phyloP scores from a whole-genome alignment of 2,888 invertebrate species.

The Aphodius granarius region DNA sequence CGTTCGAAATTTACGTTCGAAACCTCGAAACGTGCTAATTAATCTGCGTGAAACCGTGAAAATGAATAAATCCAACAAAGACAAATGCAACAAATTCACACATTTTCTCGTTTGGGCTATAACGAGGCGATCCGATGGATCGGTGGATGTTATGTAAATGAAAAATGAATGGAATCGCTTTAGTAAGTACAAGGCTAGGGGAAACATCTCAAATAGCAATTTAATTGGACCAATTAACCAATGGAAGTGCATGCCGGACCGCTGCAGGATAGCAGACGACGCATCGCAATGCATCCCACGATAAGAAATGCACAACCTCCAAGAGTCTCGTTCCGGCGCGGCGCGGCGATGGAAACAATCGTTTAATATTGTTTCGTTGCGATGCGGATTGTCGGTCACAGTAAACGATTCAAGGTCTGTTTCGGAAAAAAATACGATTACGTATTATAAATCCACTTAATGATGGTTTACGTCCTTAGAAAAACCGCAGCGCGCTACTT shows the following conservation, averaged over 20 bases:
- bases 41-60: not conserved
- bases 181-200: not conserved
- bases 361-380: not conserved
- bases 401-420: not conserved
- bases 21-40: slow-evolving; percentile 33
- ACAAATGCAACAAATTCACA: not conserved
- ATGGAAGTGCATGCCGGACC: not conserved
- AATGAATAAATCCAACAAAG: slow-evolving; percentile 17
- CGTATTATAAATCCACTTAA: not conserved
- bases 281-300: not conserved
- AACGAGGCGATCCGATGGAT: too few relatives aligned
- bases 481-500: not conserved
- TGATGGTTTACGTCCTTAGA: not conserved
- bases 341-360: not conserved
- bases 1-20: too few relatives aligned
- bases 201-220: not conserved
- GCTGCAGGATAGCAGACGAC: not conserved
- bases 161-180: not conserved
- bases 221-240: not conserved
- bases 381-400: not conserved
- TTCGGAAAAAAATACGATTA: not conserved
- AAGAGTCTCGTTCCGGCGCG: not conserved
- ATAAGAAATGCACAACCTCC: not conserved
- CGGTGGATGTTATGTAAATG: not conserved
- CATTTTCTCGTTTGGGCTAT: not conserved